These are phyloP conservation scores for Nephrotoma flavescens DNA, from an alignment of 2,888 invertebrate species.

Conservation along the genomic window DNA sequence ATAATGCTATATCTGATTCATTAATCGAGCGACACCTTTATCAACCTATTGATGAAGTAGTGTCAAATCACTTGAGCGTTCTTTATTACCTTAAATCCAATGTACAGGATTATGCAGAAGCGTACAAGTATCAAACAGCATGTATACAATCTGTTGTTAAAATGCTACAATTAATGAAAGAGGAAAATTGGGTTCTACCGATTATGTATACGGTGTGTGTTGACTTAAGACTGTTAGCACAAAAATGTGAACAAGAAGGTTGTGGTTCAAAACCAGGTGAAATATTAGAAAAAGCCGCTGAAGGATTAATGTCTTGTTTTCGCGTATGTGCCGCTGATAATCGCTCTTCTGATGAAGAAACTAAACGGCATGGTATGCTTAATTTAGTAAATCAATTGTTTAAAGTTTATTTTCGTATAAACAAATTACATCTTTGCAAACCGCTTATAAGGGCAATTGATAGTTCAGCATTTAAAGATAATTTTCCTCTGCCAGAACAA, in stretches of 20 bases:
- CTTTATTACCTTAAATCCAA: conserved; percentile 30
- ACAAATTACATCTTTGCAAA: conserved; percentile 76
- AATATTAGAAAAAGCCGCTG: conserved; percentile 78
- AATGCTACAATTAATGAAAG: conserved; percentile 72
- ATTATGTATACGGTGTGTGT: conserved; percentile 81
- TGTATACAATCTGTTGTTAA: conserved; percentile 67
- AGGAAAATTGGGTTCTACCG: conserved; percentile 95
- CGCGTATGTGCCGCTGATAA: conserved; percentile 91
- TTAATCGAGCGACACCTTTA: conserved; percentile 54
- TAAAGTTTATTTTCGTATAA: conserved; percentile 85
- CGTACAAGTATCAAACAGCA: conserved; percentile 63
- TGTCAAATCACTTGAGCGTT: conserved; percentile 57
- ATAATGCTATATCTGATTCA: conserved; percentile 53
- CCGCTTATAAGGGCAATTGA: conserved; percentile 95
- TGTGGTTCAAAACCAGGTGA: conserved; percentile 35
- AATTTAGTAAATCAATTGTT: conserved; percentile 93
- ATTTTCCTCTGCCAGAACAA: conserved; percentile 81
- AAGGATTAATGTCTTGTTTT: conserved; percentile 84
- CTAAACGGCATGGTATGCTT: conserved; percentile 93
- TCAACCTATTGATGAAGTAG: conserved; percentile 60
- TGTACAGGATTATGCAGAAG: conserved; percentile 41
- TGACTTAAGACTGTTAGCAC: conserved; percentile 74
- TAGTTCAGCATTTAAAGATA: conserved; percentile 75
- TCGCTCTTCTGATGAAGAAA: conserved; percentile 74
- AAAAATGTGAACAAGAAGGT: conserved; percentile 54